Conservation (phyloP, 1,140 invertebrate genomes). For the Apis mellifera region Amel_HAv3.1 CM009931.2:18328501-18329000, state of each 20-base stretch:
- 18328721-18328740: constrained; percentile 86
- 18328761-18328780: constrained; percentile 91
- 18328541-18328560: constrained; percentile 88
- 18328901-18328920: constrained; percentile 89
- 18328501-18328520: constrained; percentile 89
- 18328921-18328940: constrained; percentile 87
- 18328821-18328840: constrained; percentile 86
- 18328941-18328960: constrained; percentile 87
- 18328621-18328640: constrained; percentile 88
- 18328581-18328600: constrained; percentile 88
- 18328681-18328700: constrained; percentile 86
- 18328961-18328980: constrained; percentile 88
- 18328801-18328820: constrained; percentile 88
- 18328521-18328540: constrained; percentile 86
- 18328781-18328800: constrained; percentile 90
- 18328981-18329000: constrained; percentile 90
- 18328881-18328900: constrained; percentile 87
- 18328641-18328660: constrained; percentile 88
- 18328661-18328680: constrained; percentile 89
- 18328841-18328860: constrained; percentile 86
- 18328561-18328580: constrained; percentile 91
- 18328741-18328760: constrained; percentile 86
- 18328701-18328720: constrained; percentile 87
- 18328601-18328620: constrained; percentile 92
- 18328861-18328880: constrained; percentile 88